These are phyloP conservation scores for Caenorhabditis becei DNA, from an alignment of 2,888 invertebrate species.

Conservation along the genomic window DNA sequence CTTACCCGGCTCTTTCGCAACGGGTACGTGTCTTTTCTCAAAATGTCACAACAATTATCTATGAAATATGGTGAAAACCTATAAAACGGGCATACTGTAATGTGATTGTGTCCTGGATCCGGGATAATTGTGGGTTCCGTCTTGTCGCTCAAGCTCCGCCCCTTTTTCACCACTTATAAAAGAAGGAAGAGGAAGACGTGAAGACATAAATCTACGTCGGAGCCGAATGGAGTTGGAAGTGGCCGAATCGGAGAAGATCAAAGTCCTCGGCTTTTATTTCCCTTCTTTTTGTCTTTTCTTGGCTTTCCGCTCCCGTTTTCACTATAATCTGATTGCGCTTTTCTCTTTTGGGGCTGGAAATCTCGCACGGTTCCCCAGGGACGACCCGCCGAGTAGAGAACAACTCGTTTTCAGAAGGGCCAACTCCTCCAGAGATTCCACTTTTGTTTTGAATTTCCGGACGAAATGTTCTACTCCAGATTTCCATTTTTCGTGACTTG, in stretches of 20 bases:
- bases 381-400: constrained; percentile 19
- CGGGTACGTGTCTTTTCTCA: constrained; percentile 49
- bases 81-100: constrained; percentile 36
- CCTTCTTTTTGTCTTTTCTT: constrained; percentile 1
- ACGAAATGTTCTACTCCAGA: neutral
- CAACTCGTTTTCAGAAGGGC: constrained; percentile 6
- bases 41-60: neutral
- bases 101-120: constrained; percentile 22
- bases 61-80: neutral
- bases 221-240: neutral
- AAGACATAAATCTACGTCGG: neutral
- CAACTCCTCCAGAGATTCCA: neutral
- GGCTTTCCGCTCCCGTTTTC: constrained; percentile 2
- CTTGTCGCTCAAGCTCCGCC: neutral
- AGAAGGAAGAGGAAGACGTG: neutral
- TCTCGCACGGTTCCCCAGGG: constrained; percentile 5
- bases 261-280: constrained; percentile 1
- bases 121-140: constrained; percentile 2
- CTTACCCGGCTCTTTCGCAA: constrained; percentile 69
- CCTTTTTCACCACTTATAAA: neutral
- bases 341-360: constrained; percentile 22
- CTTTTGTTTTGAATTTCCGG: constrained; percentile 14
- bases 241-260: neutral
- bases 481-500: neutral
- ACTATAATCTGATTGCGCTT: constrained; percentile 59